A percentile compares a stretch with the other conserved stretches of the same genome.
phyloP scores from a whole-genome alignment of 2,113 vertebrate genomes.

The Onychostruthus taczanowskii region DNA sequence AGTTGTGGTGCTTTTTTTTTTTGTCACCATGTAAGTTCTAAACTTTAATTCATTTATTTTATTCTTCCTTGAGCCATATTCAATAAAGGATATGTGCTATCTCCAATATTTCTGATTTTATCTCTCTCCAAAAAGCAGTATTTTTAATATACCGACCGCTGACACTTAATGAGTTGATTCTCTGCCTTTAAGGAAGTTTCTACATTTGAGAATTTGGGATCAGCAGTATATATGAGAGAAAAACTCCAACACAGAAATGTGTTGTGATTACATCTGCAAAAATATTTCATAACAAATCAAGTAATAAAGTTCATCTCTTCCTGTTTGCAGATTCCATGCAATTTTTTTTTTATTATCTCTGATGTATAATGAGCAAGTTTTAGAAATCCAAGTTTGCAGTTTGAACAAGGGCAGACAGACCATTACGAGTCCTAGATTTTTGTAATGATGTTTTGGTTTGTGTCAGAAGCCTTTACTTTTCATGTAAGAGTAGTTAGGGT shows the following conservation, averaged over 20 bases:
- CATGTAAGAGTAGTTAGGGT: background rate
- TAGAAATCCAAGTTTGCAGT: background rate
- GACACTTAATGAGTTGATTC: background rate
- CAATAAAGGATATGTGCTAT: background rate
- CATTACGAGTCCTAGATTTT: background rate
- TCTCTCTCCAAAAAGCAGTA: background rate
- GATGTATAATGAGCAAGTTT: background rate
- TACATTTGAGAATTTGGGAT: background rate
- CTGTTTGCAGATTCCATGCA: background rate
- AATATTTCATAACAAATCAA: background rate
- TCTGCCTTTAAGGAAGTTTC: background rate
- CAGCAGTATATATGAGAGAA: background rate
- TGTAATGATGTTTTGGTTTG: background rate
- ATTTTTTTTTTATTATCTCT: background rate
- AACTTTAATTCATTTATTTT: background rate
- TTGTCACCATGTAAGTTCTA: background rate
- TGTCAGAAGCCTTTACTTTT: background rate
- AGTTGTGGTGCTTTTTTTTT: background rate
- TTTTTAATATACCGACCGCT: background rate
- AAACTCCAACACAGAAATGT: background rate
- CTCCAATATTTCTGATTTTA: background rate
- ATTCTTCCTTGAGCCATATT: background rate
- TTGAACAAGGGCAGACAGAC: background rate
- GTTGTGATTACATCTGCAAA: background rate
- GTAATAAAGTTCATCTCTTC: background rate